Evolutionary conservation across 1,140 invertebrate species (phyloP).

Genomic region (Drosophila setifemur): DNA sequence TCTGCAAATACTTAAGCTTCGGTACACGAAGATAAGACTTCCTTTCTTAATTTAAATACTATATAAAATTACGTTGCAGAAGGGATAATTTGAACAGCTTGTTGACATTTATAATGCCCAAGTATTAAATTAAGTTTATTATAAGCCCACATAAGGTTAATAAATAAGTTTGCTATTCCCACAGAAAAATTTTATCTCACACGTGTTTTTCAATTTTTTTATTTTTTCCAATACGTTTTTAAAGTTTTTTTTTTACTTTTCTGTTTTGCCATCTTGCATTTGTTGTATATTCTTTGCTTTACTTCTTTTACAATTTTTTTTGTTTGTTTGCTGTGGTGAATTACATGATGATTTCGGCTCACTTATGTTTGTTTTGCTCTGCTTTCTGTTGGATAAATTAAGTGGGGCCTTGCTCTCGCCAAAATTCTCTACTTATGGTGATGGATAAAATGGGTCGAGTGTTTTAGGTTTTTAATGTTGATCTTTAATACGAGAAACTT

Average conservation of each 20-base stretch:
- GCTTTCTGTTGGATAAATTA: slow-evolving; percentile 44
- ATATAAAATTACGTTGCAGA: no score
- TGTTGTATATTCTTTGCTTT: slow-evolving; percentile 60
- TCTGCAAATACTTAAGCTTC: no score
- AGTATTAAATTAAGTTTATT: no score
- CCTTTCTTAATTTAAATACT: no score
- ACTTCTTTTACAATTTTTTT: slow-evolving; percentile 60
- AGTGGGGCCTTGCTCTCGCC: slow-evolving; percentile 31
- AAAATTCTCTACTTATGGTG: neutral
- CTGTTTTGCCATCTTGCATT: slow-evolving; percentile 51
- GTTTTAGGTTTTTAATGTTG: slow-evolving; percentile 9
- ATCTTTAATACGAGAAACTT: slow-evolving; percentile 36
- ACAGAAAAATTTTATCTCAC: no score
- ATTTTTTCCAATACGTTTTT: slow-evolving; percentile 72
- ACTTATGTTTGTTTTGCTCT: slow-evolving; percentile 38
- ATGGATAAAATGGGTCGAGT: slow-evolving; percentile 2
- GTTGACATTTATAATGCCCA: no score
- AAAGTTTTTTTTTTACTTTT: slow-evolving; percentile 55
- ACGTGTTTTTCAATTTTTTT: slow-evolving; percentile 80
- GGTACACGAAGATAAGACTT: no score
- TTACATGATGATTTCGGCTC: slow-evolving; percentile 57
- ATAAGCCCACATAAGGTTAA: no score
- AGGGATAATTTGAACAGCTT: no score
- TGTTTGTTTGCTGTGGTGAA: slow-evolving; percentile 68
- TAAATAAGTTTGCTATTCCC: no score